Base-by-base conservation (phyloP, 2,888 invertebrate species). In the Augiades crinisus region DNA sequence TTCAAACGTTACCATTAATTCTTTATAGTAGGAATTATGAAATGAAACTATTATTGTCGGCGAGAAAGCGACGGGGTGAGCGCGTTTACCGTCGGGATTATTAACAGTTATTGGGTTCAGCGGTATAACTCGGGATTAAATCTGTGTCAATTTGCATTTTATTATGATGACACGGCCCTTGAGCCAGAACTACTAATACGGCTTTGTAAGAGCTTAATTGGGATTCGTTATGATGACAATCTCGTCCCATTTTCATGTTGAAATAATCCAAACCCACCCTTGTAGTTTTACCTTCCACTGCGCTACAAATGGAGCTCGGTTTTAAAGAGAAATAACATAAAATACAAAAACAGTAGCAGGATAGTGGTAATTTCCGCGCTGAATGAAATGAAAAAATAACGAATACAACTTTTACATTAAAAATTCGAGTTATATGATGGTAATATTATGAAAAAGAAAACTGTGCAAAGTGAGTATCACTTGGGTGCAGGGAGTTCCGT, bases 81-180 rank as follows among this genome's bases (percentile, higher is more conserved):
- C 50, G 43, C 50, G 36, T 50, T 50, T 43, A 36, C 50, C 43
- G 50, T 19, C 8, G 63, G 75, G 78, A 82, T 81, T 85, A 84
- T 79, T 76, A 82, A 79, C 81, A 77, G 81, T 79, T 83, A 84
- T 81, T 76, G 78, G 70, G 68, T 75, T 83, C 75, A 72, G 70
- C 74, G 73, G 75, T 68, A 75, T 83, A 83, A 81, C 72, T 74
- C 75, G 72, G 78, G 84, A 84, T 85, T 85, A 86, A 81, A 85
- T 83, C 78, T 72, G 73, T 78, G 78, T 76, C 81, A 81, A 87
- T 86, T 87, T 87, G 80, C 84, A 87, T 87, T 87, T 84, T 85
- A 81, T 82, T 81, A 86, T 78, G 72, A 79, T 73, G 77, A 73
- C 72, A 78, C 66, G 70, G 68, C 75, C 75, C 76, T 77, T 75